phyloP scores from a whole-genome alignment of 2,888 invertebrate species.

The Drosophila formosana region DNA sequence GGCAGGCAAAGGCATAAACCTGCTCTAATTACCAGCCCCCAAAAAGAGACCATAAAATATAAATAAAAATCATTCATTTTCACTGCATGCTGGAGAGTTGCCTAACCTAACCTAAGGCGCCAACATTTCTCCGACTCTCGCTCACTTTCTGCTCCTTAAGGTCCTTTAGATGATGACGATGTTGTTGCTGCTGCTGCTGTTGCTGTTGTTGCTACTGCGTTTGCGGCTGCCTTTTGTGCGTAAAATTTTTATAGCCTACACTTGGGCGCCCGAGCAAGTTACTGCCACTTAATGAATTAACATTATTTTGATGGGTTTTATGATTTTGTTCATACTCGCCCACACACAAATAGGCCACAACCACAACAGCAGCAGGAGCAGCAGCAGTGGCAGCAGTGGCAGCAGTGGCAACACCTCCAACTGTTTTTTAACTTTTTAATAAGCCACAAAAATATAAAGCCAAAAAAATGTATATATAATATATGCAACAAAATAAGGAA shows the following conservation, averaged over 20 bases:
- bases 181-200: not conserved
- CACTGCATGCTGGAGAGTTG: constrained; percentile 46
- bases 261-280: constrained; percentile 76
- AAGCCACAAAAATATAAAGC: constrained; percentile 60
- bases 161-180: constrained; percentile 48
- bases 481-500: constrained; percentile 18
- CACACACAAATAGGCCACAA: constrained; percentile 33
- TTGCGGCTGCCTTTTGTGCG: constrained; percentile 63
- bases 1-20: constrained; percentile 69
- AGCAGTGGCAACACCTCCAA: constrained; percentile 57
- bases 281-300: constrained; percentile 81
- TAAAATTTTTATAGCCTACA: constrained; percentile 79
- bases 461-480: constrained; percentile 27
- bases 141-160: constrained; percentile 33
- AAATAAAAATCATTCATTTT: constrained; percentile 81
- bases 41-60: constrained; percentile 71
- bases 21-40: constrained; percentile 73
- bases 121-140: constrained; percentile 21
- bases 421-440: constrained; percentile 70
- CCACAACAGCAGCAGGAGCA: constrained; percentile 14
- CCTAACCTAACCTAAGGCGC: constrained; percentile 50
- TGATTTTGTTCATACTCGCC: constrained; percentile 61
- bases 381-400: constrained; percentile 20
- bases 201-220: not conserved
- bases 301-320: constrained; percentile 80